phyloP scores from a whole-genome alignment of 2,113 vertebrate genomes.

The Gasterosteus aculeatus region DNA sequence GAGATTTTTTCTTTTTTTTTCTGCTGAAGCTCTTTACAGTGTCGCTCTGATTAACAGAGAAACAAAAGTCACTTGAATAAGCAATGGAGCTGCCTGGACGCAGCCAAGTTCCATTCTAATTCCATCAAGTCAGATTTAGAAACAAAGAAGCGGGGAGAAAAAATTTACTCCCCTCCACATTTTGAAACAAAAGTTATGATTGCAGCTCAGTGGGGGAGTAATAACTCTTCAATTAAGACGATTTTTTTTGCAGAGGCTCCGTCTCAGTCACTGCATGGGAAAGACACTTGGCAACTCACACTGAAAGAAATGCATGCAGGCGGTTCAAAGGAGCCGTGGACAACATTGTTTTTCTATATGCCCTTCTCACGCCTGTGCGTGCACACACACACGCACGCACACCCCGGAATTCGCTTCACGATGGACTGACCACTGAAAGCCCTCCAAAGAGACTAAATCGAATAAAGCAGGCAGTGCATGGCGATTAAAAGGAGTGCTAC shows the following conservation, averaged over 20 bases:
- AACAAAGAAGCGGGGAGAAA: constrained; percentile 32
- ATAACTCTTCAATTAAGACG: constrained; percentile 53
- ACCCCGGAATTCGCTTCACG: constrained; percentile 58
- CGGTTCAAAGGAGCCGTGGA: constrained; percentile 33
- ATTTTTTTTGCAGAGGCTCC: constrained; percentile 49
- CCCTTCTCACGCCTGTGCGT: constrained; percentile 54
- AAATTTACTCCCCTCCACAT: constrained; percentile 43
- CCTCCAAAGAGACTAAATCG: constrained; percentile 65
- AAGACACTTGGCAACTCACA: constrained; percentile 23
- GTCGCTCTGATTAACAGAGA: constrained; percentile 64
- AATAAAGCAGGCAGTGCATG: constrained; percentile 71
- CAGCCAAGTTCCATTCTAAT: constrained; percentile 78
- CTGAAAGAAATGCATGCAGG: constrained; percentile 11
- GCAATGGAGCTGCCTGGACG: constrained; percentile 47
- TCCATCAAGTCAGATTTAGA: constrained; percentile 71
- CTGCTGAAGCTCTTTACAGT: constrained; percentile 43
- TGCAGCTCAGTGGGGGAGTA: constrained; percentile 53
- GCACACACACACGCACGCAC: constrained; percentile 29
- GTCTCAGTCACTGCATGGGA: constrained; percentile 43
- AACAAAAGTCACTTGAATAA: constrained; percentile 76
- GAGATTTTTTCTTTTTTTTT: constrained; percentile 48
- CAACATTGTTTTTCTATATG: constrained; percentile 48
- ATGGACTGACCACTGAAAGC: constrained; percentile 64
- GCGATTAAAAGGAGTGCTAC: constrained; percentile 76
- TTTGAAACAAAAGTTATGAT: constrained; percentile 65